Evolutionary conservation across 2,888 invertebrate species (phyloP), one percentile per base, ranked within the genome.

Genomic region (Dryobotodes eremita): DNA sequence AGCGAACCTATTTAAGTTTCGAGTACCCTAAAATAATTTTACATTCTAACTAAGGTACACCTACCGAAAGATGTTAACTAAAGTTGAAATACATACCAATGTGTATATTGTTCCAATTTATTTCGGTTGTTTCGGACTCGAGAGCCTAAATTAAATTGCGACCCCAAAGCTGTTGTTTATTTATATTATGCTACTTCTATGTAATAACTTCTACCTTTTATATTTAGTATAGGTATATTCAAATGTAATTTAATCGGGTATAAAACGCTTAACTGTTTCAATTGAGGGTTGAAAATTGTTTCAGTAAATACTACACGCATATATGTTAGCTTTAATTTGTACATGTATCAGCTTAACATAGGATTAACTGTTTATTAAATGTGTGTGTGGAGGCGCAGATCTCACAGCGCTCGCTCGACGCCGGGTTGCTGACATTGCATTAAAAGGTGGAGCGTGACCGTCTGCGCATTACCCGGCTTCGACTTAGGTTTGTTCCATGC

Each of bases 371-470:
- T 79, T 83, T 83, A 79, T 83, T 86, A 84, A 83, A 76, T 82
- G 82, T 87, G 82, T 87, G 77, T 74, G 76, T 86, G 53, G 75
- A 88, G 85, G 80, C 84, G 83, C 75, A 87, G 79, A 75, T 75
- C 76, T 79, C 71, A 68, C 62, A 79, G 79, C 83, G 79, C 85
- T 84, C 85, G 64, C 76, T 75, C 62, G 66, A 82, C 77, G 82
- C 86, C 84, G 84, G 81, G 89, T 83, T 90, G 94, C 95, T 95
- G 95, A 94, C 94, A 92, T 93, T 92, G 95, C 95, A 94, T 94
- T 95, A 93, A 92, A 94, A 94, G 92, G 92, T 93, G 92, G 91
- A 94, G 92, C 95, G 95, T 96, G 95, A 94, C 95, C 94, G 94
- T 94, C 95, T 93, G 93, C 90, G 92, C 92, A 92, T 92, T 94